phyloP scores from a whole-genome alignment of 2,113 vertebrate species.

The Pardalotus punctatus region DNA sequence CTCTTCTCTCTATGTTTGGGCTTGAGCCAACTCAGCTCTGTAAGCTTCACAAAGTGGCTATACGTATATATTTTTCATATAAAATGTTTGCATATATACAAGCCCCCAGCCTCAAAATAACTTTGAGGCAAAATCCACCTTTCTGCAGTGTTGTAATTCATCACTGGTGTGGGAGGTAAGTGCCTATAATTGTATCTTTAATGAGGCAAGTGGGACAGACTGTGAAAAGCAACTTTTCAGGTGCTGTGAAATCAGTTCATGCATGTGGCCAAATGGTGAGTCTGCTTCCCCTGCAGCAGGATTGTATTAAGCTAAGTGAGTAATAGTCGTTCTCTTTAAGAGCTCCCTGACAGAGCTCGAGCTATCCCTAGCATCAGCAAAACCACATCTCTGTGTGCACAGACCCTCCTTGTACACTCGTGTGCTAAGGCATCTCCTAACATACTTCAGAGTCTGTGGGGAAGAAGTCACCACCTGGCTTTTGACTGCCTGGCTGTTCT shows the following conservation, averaged over 20 bases:
- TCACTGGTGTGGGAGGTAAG: background rate
- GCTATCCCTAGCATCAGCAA: background rate
- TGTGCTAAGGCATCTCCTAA: background rate
- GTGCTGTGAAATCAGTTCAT: background rate
- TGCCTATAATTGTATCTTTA: background rate
- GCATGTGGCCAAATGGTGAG: background rate
- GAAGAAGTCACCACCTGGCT: constrained; percentile 33
- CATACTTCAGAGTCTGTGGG: rapidly evolving
- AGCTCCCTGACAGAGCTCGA: background rate
- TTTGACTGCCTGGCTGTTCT: constrained; percentile 14
- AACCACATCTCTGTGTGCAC: rapidly evolving
- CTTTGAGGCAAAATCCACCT: background rate
- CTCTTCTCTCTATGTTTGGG: background rate
- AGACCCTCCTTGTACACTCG: rapidly evolving
- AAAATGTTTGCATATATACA: background rate
- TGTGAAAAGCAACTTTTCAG: background rate
- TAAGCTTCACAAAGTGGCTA: background rate
- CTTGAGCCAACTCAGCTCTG: background rate
- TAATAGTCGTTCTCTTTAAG: background rate
- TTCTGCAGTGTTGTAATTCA: background rate
- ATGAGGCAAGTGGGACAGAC: background rate
- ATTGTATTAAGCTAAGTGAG: background rate
- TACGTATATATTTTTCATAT: background rate
- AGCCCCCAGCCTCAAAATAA: background rate
- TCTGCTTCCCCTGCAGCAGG: background rate